Base-by-base conservation (phyloP, 2,113 vertebrate species). In the Sorex fumeus region DNA sequence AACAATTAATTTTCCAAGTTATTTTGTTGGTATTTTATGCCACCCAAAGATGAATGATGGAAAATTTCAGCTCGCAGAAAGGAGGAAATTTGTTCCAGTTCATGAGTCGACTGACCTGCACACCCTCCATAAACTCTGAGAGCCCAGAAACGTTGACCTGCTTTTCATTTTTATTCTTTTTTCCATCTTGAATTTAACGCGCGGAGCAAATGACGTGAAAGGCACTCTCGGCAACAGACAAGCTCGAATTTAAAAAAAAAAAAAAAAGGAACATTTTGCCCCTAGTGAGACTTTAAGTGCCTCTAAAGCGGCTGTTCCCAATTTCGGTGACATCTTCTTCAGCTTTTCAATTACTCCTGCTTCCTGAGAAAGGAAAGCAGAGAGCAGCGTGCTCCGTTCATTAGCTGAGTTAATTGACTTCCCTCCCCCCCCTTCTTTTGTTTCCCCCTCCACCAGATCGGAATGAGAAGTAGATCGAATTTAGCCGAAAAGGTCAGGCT, bases 401-500 rank as follows among this genome's bases (percentile, higher is more conserved):
- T 92, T 93, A 89, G 84, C 69, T 62, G 69, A 95, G 83, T 77
- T 91, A 93, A 95, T 90, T 80, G 92, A 88, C 80, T 88, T 93
- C 69, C 78, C 77, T 84, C 75, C 86, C 77, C 83, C 83, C 90
- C 79, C 36, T 76, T 94, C 94, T 82, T 69, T 40, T 15, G 6
- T 60, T 60, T 60, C 19, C 23, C 3, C 23, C 36, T 3, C 23
- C 36, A 74, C 70, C 76, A 98, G 98, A 94, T 97, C 13, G 98
- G 98, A 94, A 75, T 96, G 81, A 98, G 98, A 96, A 98, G 94
- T 75, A 97, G 98, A 97, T 98, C 97, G n/a, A 98, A 97, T 87
- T 96, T 99, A 96, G 98, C 98, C 62, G 98, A 99, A 95, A 98
- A 98, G 96, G 98, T 98, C 97, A 97, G 98, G 67, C 97, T 99